A percentile compares a stretch with the other conserved stretches of the same genome.
phyloP scores from a whole-genome alignment of 2,888 invertebrate species.

The Yponomeuta plumbellus region DNA sequence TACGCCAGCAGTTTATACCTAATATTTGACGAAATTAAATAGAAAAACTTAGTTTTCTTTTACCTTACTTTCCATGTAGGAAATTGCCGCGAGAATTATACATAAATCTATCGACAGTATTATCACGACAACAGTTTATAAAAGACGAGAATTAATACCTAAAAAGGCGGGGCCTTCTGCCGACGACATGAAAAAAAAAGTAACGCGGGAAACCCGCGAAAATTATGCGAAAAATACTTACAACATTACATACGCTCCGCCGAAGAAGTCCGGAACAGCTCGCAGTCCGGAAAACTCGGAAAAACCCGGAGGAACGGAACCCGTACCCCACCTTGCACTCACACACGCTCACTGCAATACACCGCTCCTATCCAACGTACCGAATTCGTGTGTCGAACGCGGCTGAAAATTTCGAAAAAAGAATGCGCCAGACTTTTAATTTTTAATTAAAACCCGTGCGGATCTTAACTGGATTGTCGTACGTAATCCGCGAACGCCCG shows the following conservation, averaged over 20 bases:
- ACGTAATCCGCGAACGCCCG: slow-evolving; percentile 58
- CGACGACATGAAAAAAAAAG: no score
- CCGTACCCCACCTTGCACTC: slow-evolving; percentile 20
- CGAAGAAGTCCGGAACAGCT: slow-evolving; percentile 23
- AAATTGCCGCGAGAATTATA: no score
- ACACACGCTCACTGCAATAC: slow-evolving; percentile 22
- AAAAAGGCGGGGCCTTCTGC: no score
- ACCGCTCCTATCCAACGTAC: not conserved
- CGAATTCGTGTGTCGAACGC: not conserved
- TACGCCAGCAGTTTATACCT: no score
- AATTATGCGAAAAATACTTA: slow-evolving; percentile 11
- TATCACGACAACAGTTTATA: no score
- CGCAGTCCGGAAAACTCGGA: slow-evolving; percentile 25
- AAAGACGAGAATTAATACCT: no score
- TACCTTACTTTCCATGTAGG: no score
- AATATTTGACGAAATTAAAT: no score
- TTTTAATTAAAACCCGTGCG: slow-evolving; percentile 24
- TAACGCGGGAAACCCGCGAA: not conserved
- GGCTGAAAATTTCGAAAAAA: slow-evolving; percentile 16
- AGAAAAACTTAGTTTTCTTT: no score
- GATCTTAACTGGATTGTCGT: slow-evolving; percentile 41
- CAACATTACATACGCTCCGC: slow-evolving; percentile 22
- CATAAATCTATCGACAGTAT: no score
- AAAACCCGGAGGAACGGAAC: slow-evolving; percentile 18
- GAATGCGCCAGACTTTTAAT: slow-evolving; percentile 6